Base-by-base conservation (phyloP, 2,113 vertebrate genomes). In the Amphiprion ocellaris region DNA sequence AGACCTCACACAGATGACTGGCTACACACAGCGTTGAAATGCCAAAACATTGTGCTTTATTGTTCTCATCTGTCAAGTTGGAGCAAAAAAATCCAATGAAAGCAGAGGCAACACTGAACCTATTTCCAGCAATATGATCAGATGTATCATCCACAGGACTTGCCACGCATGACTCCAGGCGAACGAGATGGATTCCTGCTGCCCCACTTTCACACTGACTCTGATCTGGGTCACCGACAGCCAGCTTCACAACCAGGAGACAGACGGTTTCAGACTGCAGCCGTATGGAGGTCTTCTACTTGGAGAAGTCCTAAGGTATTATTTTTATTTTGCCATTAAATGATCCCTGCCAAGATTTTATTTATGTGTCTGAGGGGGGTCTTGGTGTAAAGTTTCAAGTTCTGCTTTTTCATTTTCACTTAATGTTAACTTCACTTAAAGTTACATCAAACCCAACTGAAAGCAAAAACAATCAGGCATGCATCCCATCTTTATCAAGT, bases 31-130 rank as follows among this genome's bases (percentile, higher is more conserved):
- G 28, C 11, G 47, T 81, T 64, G 54, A 69, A 47, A 88, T 92
- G 90, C 84, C 63, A 44, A 79, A 83, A 69, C 5, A 16, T 73
- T 68, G 60, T 41, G 21, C 21, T 95, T 94, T 93, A 94, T 92
- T 94, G 59, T 77, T 87, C n/a, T 80, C 54, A 60, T 74, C 82
- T 70, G 69, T 84, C 70, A 70, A 23, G 33, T 11, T 21, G 47
- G 24, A 68, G 82, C 52, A 77, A 84, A 69, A 61, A 79, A 74
- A 80, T 82, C 64, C 87, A 81, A 6, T 79, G 64, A 86, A 54
- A 75, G 58, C 75, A 21, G 61, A 41, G 17, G n/a, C 15, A 72
- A 82, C 68, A 81, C 4, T 77, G 76, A 83, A 78, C 82, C 24
- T 75, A 28, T 78, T 54, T 74, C 60, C 72, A 76, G 81, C 62